These are phyloP conservation scores for Hydropsyche betteni DNA, from an alignment of 2,888 invertebrate genomes.

Conservation along the genomic window DNA sequence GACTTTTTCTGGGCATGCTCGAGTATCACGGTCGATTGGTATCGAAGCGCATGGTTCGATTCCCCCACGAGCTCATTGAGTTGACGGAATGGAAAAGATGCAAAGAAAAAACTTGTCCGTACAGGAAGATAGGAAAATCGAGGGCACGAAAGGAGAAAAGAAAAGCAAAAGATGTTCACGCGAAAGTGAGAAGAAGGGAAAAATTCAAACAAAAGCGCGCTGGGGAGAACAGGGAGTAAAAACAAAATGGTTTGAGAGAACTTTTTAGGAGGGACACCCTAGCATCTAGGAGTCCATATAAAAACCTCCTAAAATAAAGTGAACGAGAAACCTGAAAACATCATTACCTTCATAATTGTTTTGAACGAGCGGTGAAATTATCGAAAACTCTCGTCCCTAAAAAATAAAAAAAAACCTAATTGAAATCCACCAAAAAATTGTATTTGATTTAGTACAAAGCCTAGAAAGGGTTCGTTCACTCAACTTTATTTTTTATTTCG, in stretches of 20 bases:
- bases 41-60: conserved; percentile 46
- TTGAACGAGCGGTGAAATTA: no score
- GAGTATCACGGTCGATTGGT: conserved; percentile 45
- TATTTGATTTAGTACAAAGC: background rate
- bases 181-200: conserved; percentile 31
- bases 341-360: no score
- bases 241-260: conserved; percentile 16
- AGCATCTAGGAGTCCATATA: no score
- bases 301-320: no score
- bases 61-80: conserved; percentile 47
- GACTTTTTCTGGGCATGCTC: conserved; percentile 15
- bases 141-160: conserved; percentile 21
- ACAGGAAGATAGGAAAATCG: conserved; percentile 34
- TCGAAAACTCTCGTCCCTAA: background rate
- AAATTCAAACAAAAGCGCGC: conserved; percentile 38
- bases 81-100: conserved; percentile 43
- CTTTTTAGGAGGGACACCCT: background rate
- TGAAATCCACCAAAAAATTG: background rate
- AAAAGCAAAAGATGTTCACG: conserved; percentile 31
- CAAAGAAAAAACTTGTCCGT: conserved; percentile 35
- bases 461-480: background rate
- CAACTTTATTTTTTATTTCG: background rate
- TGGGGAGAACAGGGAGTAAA: background rate
- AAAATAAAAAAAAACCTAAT: background rate
- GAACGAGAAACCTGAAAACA: no score